A percentile compares a stretch with the other conserved stretches of the same genome.
Evolutionary conservation across 2,797 vertebrate genomes (phyloP).

Genomic region (Enteromius fasciolatus): DNA sequence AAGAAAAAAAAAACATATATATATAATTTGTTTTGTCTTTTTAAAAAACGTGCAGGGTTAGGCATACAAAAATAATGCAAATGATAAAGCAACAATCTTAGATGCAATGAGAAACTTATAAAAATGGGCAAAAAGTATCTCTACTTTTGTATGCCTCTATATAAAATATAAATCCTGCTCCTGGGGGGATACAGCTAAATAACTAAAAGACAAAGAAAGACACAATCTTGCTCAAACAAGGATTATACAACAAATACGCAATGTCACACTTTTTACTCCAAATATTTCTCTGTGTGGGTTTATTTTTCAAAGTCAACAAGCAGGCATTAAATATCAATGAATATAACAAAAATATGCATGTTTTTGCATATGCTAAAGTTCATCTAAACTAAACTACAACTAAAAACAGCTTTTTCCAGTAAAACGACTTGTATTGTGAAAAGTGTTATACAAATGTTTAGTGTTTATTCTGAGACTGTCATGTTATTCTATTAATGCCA

Average conservation of each 20-base stretch:
- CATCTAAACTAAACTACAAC: not conserved
- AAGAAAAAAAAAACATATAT: too few species aligned
- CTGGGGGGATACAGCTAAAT: not conserved
- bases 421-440: too few species aligned
- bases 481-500: too few species aligned
- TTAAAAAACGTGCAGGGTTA: not conserved
- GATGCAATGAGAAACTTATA: not conserved
- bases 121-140: not conserved
- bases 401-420: too few species aligned
- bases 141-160: not conserved
- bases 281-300: not conserved
- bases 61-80: not conserved
- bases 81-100: slow-evolving; percentile 7
- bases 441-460: too few species aligned
- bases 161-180: slow-evolving; percentile 6
- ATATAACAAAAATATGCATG: not conserved
- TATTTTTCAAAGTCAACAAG: not conserved
- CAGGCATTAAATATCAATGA: not conserved
- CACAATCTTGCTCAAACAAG: not conserved
- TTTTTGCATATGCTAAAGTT: not conserved
- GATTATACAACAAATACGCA: not conserved
- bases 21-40: too few species aligned
- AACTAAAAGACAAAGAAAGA: not conserved
- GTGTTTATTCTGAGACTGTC: too few species aligned
- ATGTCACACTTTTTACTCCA: not conserved